These are phyloP conservation scores for Eurypyga helias DNA, from an alignment of 2,113 vertebrate species.

Conservation along the genomic window DNA sequence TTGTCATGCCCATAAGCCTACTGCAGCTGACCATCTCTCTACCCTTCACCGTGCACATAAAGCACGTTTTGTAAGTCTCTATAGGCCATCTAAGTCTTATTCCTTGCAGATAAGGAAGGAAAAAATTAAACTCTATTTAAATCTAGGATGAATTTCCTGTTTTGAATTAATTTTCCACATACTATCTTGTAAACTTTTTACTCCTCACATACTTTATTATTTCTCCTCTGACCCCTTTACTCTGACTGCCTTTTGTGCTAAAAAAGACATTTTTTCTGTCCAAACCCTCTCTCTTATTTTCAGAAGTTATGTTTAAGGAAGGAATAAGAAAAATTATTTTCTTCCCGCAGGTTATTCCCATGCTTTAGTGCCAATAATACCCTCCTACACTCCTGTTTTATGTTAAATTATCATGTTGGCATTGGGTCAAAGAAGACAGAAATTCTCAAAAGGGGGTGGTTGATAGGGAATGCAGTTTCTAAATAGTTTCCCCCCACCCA, in stretches of 20 bases:
- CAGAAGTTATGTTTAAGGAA: not conserved
- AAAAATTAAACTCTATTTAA: not conserved
- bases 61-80: not conserved
- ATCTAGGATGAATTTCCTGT: not conserved
- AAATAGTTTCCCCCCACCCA: not conserved
- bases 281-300: not conserved
- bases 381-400: constrained; percentile 44
- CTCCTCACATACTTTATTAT: not conserved
- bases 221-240: not conserved
- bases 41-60: not conserved
- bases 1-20: fast-evolving
- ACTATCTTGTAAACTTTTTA: not conserved
- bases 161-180: not conserved
- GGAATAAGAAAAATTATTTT: not conserved
- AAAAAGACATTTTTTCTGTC: not conserved
- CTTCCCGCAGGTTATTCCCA: constrained; percentile 59
- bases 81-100: not conserved
- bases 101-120: not conserved
- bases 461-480: not conserved
- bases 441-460: not conserved
- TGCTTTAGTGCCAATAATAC: constrained; percentile 48
- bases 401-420: constrained; percentile 41
- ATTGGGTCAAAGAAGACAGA: constrained; percentile 23
- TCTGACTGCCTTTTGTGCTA: not conserved
- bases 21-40: not conserved